Evolutionary conservation across 2,113 vertebrate genomes (phyloP).

Genomic region (Anseranas semipalmata): DNA sequence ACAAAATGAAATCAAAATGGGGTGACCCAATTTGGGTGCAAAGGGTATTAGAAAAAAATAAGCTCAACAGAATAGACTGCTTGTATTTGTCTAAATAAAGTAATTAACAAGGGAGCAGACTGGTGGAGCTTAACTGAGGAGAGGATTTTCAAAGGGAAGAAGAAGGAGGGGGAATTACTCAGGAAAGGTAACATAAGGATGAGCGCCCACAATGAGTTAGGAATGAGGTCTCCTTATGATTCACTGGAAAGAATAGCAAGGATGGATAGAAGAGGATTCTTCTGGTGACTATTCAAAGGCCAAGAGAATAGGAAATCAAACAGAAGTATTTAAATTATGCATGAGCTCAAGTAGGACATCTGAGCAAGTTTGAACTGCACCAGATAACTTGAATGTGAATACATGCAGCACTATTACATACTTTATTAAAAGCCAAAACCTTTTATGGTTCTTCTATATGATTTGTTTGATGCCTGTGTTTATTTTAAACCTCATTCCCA

Average conservation of each 20-base stretch:
- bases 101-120: neutral
- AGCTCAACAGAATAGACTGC: neutral
- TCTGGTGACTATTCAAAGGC: neutral
- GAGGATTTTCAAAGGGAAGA: neutral
- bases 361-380: neutral
- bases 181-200: neutral
- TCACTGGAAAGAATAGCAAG: neutral
- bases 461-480: neutral
- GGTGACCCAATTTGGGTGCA: neutral
- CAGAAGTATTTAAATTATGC: constrained; percentile 21
- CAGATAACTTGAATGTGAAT: constrained; percentile 14
- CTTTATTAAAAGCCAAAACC: constrained; percentile 22
- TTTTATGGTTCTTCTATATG: neutral
- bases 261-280: neutral
- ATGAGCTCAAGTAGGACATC: neutral
- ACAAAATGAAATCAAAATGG: neutral
- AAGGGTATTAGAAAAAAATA: neutral
- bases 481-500: constrained; percentile 2
- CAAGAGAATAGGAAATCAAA: constrained; percentile 3
- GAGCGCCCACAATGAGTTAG: neutral
- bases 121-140: neutral
- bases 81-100: neutral
- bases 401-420: neutral
- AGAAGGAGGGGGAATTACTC: neutral
- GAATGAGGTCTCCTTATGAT: neutral